These are phyloP conservation scores for Sebastes jordani DNA, from an alignment of 2,797 vertebrate genomes.

Conservation along the genomic window DNA sequence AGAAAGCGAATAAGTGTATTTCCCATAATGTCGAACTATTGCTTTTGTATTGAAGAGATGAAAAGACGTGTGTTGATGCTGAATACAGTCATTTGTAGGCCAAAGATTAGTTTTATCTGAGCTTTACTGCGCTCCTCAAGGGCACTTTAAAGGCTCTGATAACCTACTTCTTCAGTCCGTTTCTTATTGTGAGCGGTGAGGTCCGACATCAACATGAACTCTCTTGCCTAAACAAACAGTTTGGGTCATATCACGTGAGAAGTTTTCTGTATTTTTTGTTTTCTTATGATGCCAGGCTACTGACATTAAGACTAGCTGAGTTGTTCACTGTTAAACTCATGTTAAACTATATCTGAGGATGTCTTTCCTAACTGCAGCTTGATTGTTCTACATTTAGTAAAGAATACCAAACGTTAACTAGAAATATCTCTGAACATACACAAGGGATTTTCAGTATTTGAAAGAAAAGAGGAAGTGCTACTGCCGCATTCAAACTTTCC, in stretches of 20 bases:
- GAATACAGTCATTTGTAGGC: not conserved
- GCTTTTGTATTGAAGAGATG: not conserved
- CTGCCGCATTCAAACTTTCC: not conserved
- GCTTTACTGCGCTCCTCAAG: not conserved
- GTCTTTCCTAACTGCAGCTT: not conserved
- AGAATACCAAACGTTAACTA: not conserved
- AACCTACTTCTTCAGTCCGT: not conserved
- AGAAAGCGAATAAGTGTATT: no score
- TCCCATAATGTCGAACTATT: not conserved
- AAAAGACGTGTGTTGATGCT: not conserved
- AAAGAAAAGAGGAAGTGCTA: not conserved
- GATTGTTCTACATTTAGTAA: not conserved
- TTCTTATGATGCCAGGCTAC: not conserved
- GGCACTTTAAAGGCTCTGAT: not conserved
- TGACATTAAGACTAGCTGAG: not conserved
- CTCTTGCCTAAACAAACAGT: no score
- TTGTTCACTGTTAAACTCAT: not conserved
- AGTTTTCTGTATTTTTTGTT: not conserved
- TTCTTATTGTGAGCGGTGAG: no score
- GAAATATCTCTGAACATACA: not conserved
- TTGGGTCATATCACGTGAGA: not conserved
- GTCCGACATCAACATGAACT: no score
- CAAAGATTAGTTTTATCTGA: not conserved
- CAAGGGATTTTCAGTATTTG: not conserved
- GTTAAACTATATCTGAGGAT: not conserved